Evolutionary conservation across 2,113 vertebrate species (phyloP).

Genomic region (Hypanus sabinus): DNA sequence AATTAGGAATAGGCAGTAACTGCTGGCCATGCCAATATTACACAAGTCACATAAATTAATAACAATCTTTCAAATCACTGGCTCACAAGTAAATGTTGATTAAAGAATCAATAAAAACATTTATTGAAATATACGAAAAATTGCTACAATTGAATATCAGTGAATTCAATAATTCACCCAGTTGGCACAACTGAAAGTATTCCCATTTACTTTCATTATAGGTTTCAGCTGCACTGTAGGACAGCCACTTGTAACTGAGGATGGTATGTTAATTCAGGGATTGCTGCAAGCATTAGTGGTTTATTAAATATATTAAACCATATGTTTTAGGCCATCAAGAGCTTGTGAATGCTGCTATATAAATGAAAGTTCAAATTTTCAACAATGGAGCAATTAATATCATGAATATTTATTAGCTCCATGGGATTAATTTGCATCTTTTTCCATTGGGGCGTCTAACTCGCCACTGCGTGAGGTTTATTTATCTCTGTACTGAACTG

Average conservation of each 20-base stretch:
- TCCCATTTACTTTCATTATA: not conserved
- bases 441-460: too few relatives aligned
- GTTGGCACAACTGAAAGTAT: not conserved
- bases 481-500: too few relatives aligned
- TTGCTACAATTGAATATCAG: too few relatives aligned
- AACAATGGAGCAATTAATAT: not conserved
- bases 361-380: not conserved
- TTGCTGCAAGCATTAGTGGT: not conserved
- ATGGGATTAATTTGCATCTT: not conserved
- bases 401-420: not conserved
- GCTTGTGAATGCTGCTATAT: not conserved
- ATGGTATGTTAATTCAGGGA: not conserved
- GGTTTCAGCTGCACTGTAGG: not conserved
- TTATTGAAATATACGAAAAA: not conserved
- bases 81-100: not conserved
- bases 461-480: too few relatives aligned
- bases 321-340: not conserved
- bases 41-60: too few relatives aligned
- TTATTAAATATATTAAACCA: not conserved
- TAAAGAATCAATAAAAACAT: not conserved
- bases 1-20: too few relatives aligned
- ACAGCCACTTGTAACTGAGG: not conserved
- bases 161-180: not conserved
- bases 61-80: not conserved
- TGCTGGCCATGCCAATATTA: too few relatives aligned